Conservation (phyloP, 2,888 invertebrate species). For the Acrocera orbiculus region DNA sequence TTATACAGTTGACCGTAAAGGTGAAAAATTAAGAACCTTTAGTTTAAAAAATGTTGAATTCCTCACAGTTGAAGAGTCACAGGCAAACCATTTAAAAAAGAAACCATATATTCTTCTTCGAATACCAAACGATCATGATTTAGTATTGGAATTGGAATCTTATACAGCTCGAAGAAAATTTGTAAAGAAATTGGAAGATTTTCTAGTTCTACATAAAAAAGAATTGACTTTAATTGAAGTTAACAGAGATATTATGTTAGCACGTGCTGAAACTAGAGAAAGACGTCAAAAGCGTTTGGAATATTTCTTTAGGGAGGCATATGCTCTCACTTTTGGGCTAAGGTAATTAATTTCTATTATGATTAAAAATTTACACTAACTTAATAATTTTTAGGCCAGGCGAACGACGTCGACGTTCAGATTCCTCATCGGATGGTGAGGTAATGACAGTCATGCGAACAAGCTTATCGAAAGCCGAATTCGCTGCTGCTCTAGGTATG, state of each 20-base stretch:
- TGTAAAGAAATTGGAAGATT: slow-evolving; percentile 69
- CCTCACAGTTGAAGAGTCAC: slow-evolving; percentile 76
- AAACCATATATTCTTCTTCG: slow-evolving; percentile 67
- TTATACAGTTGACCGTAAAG: slow-evolving; percentile 77
- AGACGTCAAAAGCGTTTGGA: slow-evolving; percentile 81
- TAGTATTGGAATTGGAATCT: slow-evolving; percentile 80
- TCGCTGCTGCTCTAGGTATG: slow-evolving; percentile 92
- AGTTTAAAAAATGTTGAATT: slow-evolving; percentile 58
- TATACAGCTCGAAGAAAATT: slow-evolving; percentile 67
- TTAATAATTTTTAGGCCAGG: slow-evolving; percentile 42
- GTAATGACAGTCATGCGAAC: slow-evolving; percentile 87
- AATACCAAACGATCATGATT: slow-evolving; percentile 76
- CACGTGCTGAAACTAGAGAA: slow-evolving; percentile 85
- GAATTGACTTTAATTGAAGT: slow-evolving; percentile 55
- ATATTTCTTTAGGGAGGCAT: slow-evolving; percentile 92
- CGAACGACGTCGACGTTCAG: slow-evolving; percentile 56
- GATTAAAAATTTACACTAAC: background rate
- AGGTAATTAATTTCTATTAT: slow-evolving; percentile 15
- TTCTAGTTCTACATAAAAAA: slow-evolving; percentile 67
- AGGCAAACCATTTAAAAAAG: slow-evolving; percentile 50
- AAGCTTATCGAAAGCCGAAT: slow-evolving; percentile 77
- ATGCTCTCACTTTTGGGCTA: slow-evolving; percentile 79
- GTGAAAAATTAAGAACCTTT: slow-evolving; percentile 72
- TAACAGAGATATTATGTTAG: slow-evolving; percentile 64
- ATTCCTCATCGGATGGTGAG: slow-evolving; percentile 58